A percentile compares a stretch with the other conserved stretches of the same genome.
Conservation (phyloP, 2,797 vertebrate genomes). For the Myotis planiceps region DNA sequence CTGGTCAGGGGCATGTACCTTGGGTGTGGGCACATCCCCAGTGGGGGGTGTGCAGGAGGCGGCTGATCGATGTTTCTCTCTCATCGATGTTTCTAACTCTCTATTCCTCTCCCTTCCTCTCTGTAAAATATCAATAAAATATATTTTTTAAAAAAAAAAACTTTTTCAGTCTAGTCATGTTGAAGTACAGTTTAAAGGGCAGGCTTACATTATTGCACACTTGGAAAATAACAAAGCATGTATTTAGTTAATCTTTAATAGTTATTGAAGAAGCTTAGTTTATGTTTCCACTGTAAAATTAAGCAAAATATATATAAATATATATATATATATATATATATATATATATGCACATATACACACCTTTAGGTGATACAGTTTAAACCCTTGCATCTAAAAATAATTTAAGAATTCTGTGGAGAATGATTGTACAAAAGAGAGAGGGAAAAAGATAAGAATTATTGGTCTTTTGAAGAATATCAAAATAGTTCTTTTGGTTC, state of each 20-base stretch:
- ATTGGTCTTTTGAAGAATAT: background rate
- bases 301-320: background rate
- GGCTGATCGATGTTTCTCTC: too few relatives aligned
- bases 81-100: too few relatives aligned
- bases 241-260: background rate
- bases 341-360: too few relatives aligned
- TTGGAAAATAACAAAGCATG: slow-evolving; percentile 18
- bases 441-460: background rate
- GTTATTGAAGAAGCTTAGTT: background rate
- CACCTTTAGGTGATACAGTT: background rate
- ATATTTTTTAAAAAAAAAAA: too few relatives aligned
- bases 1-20: too few relatives aligned
- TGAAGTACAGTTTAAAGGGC: background rate
- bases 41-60: too few relatives aligned
- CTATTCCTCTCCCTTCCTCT: too few relatives aligned
- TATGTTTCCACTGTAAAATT: slow-evolving; percentile 19
- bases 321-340: background rate
- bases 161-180: background rate
- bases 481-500: background rate
- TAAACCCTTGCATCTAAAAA: background rate
- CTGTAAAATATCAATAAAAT: too few relatives aligned
- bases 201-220: background rate
- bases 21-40: too few relatives aligned
- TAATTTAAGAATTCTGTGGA: background rate
- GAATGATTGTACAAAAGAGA: background rate